These are phyloP conservation scores for Pachyseris speciosa DNA, from an alignment of 64 coral and sea anemone genomes.

Conservation along the genomic window DNA sequence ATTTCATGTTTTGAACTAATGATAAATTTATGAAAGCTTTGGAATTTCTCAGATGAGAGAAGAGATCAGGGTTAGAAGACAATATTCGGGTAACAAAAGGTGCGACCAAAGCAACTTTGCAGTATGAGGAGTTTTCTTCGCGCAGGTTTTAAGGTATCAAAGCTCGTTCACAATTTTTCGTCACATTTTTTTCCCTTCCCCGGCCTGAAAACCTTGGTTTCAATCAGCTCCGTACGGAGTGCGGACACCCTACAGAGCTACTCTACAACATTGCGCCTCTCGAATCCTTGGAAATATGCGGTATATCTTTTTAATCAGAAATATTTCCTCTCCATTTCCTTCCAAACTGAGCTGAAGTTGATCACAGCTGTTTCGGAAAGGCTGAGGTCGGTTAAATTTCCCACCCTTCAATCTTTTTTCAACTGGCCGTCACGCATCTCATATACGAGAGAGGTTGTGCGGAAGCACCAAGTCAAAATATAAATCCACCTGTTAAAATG, in stretches of 20 bases:
- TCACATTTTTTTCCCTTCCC: neutral
- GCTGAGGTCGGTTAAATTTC: conserved; percentile 19
- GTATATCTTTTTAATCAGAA: conserved; percentile 56
- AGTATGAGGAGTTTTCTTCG: too few relatives aligned
- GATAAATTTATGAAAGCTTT: conserved; percentile 7
- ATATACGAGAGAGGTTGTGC: conserved; percentile 17
- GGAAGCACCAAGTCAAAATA: conserved; percentile 54
- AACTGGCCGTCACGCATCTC: conserved; percentile 40
- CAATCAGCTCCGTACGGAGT: neutral
- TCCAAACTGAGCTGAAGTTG: neutral
- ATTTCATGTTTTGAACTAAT: neutral
- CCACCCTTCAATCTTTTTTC: conserved; percentile 35
- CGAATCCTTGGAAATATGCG: conserved; percentile 34
- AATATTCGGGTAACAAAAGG: too few relatives aligned
- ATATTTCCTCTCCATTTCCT: conserved; percentile 48
- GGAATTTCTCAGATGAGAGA: too few relatives aligned
- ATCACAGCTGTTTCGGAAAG: conserved; percentile 56
- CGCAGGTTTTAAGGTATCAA: too few relatives aligned
- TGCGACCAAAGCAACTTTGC: too few relatives aligned
- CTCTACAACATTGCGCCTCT: neutral
- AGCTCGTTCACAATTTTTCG: too few relatives aligned
- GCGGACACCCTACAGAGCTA: neutral
- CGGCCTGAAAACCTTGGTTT: neutral
- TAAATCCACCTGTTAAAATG: conserved; percentile 30
- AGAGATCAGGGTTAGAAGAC: too few relatives aligned